Evolutionary conservation across 2,888 invertebrate genomes (phyloP).

Genomic region (Bursaphelenchus okinawaensis): DNA sequence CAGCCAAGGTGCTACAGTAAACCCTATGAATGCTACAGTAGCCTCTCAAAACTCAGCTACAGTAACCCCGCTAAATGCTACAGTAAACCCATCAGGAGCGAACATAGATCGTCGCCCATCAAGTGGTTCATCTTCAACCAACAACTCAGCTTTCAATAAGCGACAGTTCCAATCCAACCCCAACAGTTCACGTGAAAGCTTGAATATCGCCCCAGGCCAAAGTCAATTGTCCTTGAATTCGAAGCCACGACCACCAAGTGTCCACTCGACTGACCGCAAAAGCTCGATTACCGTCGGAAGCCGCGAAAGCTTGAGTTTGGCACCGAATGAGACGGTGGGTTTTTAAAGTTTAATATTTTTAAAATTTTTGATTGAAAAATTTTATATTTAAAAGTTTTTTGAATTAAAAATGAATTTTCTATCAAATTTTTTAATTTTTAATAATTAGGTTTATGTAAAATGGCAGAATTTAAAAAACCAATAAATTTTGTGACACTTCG

Average conservation of each 20-base stretch:
- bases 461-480: too few species aligned
- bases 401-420: too few species aligned
- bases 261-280: background rate
- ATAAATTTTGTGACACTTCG: too few species aligned
- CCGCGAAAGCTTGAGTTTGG: conserved; percentile 4
- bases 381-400: too few species aligned
- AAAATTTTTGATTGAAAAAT: too few species aligned
- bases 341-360: too few species aligned
- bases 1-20: background rate
- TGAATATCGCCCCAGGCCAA: conserved; percentile 11
- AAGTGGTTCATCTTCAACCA: conserved; percentile 6
- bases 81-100: background rate
- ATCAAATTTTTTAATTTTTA: too few species aligned
- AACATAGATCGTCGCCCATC: background rate
- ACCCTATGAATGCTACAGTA: conserved; percentile 17
- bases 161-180: conserved; percentile 24
- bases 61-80: conserved; percentile 1
- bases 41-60: too few species aligned
- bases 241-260: background rate
- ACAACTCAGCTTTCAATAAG: background rate
- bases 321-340: conserved; percentile 11
- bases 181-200: conserved; percentile 19
- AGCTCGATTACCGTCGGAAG: background rate
- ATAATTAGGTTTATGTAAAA: too few species aligned
- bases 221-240: conserved; percentile 16